phyloP scores from a whole-genome alignment of 2,888 invertebrate species.

The Augiades crinisus region DNA sequence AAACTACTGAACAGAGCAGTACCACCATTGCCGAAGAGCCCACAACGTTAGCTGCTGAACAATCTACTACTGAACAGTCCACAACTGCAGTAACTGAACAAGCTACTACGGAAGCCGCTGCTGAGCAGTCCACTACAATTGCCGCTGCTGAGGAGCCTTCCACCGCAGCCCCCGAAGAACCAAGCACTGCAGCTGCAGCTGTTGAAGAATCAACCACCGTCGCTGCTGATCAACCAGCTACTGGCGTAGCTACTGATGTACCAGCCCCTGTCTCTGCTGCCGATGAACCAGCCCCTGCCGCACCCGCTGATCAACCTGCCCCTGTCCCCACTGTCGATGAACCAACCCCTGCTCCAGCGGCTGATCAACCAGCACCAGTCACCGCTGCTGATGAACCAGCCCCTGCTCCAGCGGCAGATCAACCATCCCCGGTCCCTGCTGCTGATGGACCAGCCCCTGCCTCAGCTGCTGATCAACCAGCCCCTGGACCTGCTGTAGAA shows the following conservation, averaged over 20 bases:
- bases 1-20: slow-evolving; percentile 26
- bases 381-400: not conserved
- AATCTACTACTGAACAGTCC: slow-evolving; percentile 28
- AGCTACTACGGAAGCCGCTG: slow-evolving; percentile 3
- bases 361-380: not conserved
- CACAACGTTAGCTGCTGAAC: slow-evolving; percentile 14
- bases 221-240: slow-evolving; percentile 29
- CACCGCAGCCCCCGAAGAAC: slow-evolving; percentile 25
- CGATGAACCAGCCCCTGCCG: slow-evolving; percentile 9
- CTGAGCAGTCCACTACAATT: slow-evolving; percentile 24
- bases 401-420: not conserved
- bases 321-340: slow-evolving; percentile 9
- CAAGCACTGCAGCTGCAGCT: slow-evolving; percentile 26
- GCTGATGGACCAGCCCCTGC: not conserved
- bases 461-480: not conserved
- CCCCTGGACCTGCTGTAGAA: not conserved
- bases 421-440: not conserved
- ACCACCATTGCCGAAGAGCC: slow-evolving; percentile 22
- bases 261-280: slow-evolving; percentile 14
- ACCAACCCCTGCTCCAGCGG: not conserved
- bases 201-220: slow-evolving; percentile 23
- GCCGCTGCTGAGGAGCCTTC: slow-evolving; percentile 23
- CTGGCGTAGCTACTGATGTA: slow-evolving; percentile 14
- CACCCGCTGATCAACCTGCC: slow-evolving; percentile 27
- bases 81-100: slow-evolving; percentile 32